Evolutionary conservation across 2,797 vertebrate species (phyloP), one percentile per base, ranked within the genome.

Genomic region (Kryptopterus vitreolus): DNA sequence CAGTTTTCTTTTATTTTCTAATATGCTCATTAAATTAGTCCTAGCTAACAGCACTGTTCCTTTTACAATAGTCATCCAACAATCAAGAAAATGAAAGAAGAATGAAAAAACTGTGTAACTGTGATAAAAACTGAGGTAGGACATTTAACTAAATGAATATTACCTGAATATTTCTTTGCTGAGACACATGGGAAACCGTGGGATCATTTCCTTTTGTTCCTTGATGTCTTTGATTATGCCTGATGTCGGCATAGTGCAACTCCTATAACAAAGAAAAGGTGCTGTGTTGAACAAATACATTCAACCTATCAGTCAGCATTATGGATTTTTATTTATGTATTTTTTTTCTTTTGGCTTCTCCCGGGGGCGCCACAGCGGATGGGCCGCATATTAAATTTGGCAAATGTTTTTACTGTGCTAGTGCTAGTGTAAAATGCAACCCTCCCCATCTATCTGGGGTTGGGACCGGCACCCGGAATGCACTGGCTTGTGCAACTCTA

Each of bases 231-330:
- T 66, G 72, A 62, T 46, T 84, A 0, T 70, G 85, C 31, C 50
- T 75, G 12, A 91, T 3, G 0, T 87, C 78, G 22, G 85, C 85
- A 33, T 93, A 91, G 50, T 83, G 82, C 38, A 91, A 0, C 1
- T 90, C 90, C 91, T 92, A 62, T 33, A 53, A 24, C 53, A 26
- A 79, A 63, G 8, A 66, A 46, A 18, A 71, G 35, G 4, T 3
- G 48, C 4, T 58, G 48, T 46, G 15, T 68, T 29, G 50, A 75
- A 46, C n/a, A 50, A 69, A 69, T 50, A 29, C 3, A 70, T 70
- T 31, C 15, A 20, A 29, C 50, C 13, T 7, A 13, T 46, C 7
- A 46, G 43, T 26, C 43, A 46, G n/a, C 3, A 48, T 18, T 48
- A 1, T 48, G 6, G n/a, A n/a, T n/a, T n/a, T n/a, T n/a, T 2